Evolutionary conservation across 2,113 vertebrate genomes (phyloP).

Genomic region (Rhombomys opimus): DNA sequence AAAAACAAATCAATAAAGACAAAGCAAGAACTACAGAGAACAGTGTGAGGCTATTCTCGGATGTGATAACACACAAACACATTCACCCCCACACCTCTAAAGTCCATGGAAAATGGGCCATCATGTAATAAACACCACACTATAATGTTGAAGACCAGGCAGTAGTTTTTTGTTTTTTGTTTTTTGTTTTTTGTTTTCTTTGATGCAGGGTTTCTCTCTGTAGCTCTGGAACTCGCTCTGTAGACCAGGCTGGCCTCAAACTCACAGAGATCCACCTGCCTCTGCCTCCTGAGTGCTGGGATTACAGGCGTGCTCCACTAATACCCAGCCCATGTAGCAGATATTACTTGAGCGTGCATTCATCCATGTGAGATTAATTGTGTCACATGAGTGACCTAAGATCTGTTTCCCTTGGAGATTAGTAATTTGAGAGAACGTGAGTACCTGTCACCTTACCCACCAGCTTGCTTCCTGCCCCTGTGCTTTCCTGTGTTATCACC

Average conservation of each 20-base stretch:
- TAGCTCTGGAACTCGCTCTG: too few relatives aligned
- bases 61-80: not conserved
- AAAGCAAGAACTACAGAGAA: not conserved
- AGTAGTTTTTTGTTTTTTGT: not conserved
- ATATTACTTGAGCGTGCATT: not conserved
- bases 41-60: not conserved
- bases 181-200: too few relatives aligned
- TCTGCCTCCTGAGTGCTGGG: too few relatives aligned
- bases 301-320: too few relatives aligned
- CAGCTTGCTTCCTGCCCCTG: not conserved
- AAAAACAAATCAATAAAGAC: not conserved
- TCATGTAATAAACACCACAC: not conserved
- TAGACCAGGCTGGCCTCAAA: too few relatives aligned
- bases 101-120: not conserved
- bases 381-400: fast-evolving
- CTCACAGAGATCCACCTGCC: too few relatives aligned
- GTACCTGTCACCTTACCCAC: not conserved
- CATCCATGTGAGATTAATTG: not conserved
- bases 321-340: too few relatives aligned
- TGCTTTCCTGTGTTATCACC: not conserved
- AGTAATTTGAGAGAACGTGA: not conserved
- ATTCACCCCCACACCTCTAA: not conserved
- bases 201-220: too few relatives aligned
- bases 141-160: not conserved
- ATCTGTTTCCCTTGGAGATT: not conserved